A percentile compares a stretch with the other conserved stretches of the same genome.
These are phyloP conservation scores for Periophthalmus modestus DNA, from an alignment of 2,113 vertebrate species.

Conservation along the genomic window DNA sequence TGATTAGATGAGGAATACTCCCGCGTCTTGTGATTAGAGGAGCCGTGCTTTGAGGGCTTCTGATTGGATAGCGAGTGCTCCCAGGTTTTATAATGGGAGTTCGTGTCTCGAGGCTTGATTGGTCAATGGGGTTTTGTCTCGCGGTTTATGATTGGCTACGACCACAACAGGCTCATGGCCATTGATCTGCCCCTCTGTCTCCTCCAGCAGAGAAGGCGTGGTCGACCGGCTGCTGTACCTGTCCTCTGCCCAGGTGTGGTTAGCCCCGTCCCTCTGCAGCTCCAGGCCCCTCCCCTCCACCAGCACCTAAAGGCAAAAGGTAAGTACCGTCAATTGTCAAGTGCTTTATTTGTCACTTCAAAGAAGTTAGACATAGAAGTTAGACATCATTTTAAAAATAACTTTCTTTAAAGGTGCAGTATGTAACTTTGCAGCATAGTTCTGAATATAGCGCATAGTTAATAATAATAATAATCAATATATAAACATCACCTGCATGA, in stretches of 20 bases:
- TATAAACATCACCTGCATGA: neutral
- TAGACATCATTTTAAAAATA: too few species aligned
- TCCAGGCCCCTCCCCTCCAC: conserved; percentile 84
- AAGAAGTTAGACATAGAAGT: too few species aligned
- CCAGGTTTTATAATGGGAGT: conserved; percentile 70
- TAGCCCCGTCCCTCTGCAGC: conserved; percentile 74
- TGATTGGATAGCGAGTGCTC: conserved; percentile 76
- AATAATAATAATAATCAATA: conserved; percentile 19
- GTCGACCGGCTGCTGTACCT: conserved; percentile 80
- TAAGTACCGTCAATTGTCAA: neutral
- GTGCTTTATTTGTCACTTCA: neutral
- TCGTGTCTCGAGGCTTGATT: conserved; percentile 85
- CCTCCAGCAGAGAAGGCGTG: conserved; percentile 79
- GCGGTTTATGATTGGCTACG: conserved; percentile 86
- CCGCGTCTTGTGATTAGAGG: conserved; percentile 77
- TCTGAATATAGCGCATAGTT: conserved; percentile 59
- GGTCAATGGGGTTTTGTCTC: conserved; percentile 74
- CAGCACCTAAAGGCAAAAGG: conserved; percentile 69
- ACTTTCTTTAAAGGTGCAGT: too few species aligned
- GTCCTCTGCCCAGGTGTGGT: conserved; percentile 86
- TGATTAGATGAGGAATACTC: conserved; percentile 79
- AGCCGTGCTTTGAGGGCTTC: conserved; percentile 75
- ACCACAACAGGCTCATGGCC: conserved; percentile 82
- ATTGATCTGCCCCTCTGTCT: conserved; percentile 83
- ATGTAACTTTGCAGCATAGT: conserved; percentile 67